phyloP scores from a whole-genome alignment of 2,888 invertebrate species.

The Rotaria sp. region DNA sequence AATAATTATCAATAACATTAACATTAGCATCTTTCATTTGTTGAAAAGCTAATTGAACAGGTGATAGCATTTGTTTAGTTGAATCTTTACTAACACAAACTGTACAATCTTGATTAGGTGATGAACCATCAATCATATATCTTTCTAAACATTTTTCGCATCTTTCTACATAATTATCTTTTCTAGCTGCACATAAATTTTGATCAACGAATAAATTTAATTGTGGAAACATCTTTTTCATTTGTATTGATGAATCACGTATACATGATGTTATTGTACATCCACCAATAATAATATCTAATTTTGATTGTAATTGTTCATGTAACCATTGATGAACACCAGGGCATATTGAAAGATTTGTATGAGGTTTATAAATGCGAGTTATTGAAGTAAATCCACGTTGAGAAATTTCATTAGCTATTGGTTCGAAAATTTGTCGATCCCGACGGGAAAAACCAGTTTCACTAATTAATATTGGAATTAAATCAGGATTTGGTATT shows the following conservation, averaged over 20 bases:
- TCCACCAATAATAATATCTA: background rate
- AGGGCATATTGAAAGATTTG: background rate
- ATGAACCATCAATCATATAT: background rate
- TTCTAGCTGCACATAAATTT: background rate
- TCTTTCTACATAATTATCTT: background rate
- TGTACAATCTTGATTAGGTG: background rate
- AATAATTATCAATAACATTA: background rate
- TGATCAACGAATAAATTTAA: background rate
- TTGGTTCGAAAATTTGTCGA: background rate
- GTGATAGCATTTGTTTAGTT: background rate
- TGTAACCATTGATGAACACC: background rate
- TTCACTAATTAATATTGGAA: background rate
- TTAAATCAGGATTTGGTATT: background rate
- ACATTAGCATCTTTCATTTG: background rate
- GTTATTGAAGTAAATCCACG: background rate
- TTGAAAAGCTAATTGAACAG: background rate
- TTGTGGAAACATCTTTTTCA: background rate
- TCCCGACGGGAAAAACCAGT: background rate
- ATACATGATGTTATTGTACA: background rate
- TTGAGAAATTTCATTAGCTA: background rate
- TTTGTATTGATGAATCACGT: background rate
- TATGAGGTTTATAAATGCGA: background rate
- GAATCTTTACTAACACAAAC: background rate
- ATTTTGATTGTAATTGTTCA: background rate
- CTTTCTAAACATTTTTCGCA: background rate